Evolutionary conservation across 2,113 vertebrate genomes (phyloP), one percentile per base, ranked within the genome.

Genomic region (Percina caprodes): DNA sequence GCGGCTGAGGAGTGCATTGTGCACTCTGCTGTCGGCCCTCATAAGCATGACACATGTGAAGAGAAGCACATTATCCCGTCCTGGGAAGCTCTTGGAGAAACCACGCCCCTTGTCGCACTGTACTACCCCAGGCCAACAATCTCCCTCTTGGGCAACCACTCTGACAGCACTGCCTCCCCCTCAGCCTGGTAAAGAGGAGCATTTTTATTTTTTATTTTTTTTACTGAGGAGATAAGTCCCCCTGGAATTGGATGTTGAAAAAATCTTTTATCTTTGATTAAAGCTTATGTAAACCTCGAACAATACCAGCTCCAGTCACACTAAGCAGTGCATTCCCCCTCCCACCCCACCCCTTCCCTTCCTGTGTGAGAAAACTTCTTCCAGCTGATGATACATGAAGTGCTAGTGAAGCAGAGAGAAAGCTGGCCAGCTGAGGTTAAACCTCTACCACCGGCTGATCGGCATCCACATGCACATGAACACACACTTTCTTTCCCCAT

Each of bases 1-100:
- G 74, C 33, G 63, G 71, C 67, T 13, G 77, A 80, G 60, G 77
- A 87, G 71, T 52, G 70, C 74, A 46, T 82, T 73, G 73, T 87
- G 88, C 80, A 82, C 83, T 83, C 81, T 55, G 84, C 88, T 94
- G 93, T 91, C 91, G 45, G 85, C 84, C 77, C 84, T 86, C 70
- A 87, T 92, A 78, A 92, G 86, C 79, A 21, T 67, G 84, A 70
- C 82, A 74, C 88, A 83, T 52, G 33, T 85, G 78, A 91, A 92
- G 82, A 91, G 83, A 87, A 92, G 87, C 90, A 90, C 80, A 91
- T 86, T 83, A 69, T 66, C 26, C 23, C 26, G 23, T 85, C 79
- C 80, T 45, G 23, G 59, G 59, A 86, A 67, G 69, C 73, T 83
- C 11, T 61, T 60, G 65, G 42, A 60, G 58, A 69, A 75, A 24